These are phyloP conservation scores for Coregonus clupeaformis DNA, from an alignment of 2,113 vertebrate genomes.

Conservation along the genomic window DNA sequence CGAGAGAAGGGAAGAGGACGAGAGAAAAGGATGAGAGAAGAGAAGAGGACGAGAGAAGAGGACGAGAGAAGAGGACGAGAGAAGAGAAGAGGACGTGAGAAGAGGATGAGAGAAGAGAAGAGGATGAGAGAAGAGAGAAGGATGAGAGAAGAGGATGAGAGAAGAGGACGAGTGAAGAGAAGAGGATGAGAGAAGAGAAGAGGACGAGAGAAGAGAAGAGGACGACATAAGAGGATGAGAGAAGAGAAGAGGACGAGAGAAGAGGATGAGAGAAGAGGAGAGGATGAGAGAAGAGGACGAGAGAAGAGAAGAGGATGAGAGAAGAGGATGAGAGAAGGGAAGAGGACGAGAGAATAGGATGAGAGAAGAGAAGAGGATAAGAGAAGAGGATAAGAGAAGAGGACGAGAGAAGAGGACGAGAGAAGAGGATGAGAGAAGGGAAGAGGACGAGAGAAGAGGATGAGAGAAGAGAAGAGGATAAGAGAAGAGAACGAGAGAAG, in stretches of 20 bases:
- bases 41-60: no score
- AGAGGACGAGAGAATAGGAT: not conserved
- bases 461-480: no score
- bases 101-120: not conserved
- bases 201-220: not conserved
- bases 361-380: not conserved
- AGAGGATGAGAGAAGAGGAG: not conserved
- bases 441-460: not conserved
- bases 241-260: not conserved
- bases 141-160: not conserved
- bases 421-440: not conserved
- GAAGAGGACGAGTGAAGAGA: not conserved
- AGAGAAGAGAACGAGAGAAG: no score
- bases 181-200: not conserved
- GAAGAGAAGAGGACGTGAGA: not conserved
- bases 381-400: not conserved
- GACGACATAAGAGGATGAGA: no score
- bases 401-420: not conserved
- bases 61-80: not conserved
- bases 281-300: not conserved
- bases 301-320: not conserved
- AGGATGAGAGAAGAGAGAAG: not conserved
- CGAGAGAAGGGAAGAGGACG: not conserved
- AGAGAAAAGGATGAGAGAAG: no score
- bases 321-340: not conserved